Evolutionary conservation across 2,113 vertebrate species (phyloP).

Genomic region (Prunella fulvescens): DNA sequence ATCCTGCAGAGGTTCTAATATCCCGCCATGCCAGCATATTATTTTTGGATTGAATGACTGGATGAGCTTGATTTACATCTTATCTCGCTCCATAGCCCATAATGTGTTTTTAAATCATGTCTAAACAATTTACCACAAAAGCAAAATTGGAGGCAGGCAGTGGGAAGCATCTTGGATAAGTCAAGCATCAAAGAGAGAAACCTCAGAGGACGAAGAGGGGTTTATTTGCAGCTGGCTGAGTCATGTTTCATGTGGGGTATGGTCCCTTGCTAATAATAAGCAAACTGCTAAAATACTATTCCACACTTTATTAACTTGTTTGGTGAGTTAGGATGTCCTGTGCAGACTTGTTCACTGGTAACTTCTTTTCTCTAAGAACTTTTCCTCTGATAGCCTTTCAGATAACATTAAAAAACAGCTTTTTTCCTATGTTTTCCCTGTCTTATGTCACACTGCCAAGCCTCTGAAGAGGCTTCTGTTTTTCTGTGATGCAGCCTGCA

Average conservation of each 20-base stretch:
- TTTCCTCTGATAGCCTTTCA: slow-evolving; percentile 20
- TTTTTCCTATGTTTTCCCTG: background rate
- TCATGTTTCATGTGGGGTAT: slow-evolving; percentile 55
- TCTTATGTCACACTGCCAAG: background rate
- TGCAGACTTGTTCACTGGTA: background rate
- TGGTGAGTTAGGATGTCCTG: background rate
- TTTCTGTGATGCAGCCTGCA: background rate
- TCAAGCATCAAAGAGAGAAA: slow-evolving; percentile 64
- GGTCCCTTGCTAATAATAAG: slow-evolving; percentile 60
- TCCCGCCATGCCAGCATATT: slow-evolving; percentile 37
- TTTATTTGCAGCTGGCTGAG: slow-evolving; percentile 60
- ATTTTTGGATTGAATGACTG: slow-evolving; percentile 67
- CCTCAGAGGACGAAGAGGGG: slow-evolving; percentile 42
- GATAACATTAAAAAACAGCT: background rate
- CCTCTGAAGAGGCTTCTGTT: background rate
- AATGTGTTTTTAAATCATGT: slow-evolving; percentile 66
- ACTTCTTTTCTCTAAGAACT: slow-evolving; percentile 14
- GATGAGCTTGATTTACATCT: slow-evolving; percentile 65
- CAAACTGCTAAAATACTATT: slow-evolving; percentile 56
- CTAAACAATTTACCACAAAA: slow-evolving; percentile 56
- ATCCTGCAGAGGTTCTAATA: slow-evolving; percentile 39
- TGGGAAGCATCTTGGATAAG: slow-evolving; percentile 56
- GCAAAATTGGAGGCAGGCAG: slow-evolving; percentile 38
- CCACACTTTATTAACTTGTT: slow-evolving; percentile 48
- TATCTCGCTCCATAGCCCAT: slow-evolving; percentile 41